Conservation (phyloP, 2,113 vertebrate species). For the Gila orcuttii region DNA sequence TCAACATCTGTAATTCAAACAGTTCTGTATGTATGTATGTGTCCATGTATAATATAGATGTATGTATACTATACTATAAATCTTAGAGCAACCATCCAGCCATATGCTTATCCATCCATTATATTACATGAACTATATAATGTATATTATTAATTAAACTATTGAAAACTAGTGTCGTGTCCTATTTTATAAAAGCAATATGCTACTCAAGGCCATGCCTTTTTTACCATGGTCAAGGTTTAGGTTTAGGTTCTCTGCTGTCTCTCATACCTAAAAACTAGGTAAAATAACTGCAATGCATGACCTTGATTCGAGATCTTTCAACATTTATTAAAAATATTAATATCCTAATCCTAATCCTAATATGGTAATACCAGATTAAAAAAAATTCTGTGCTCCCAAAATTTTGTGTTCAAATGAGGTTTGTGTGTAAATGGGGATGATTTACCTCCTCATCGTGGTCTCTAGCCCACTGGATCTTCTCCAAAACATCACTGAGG, state of each 20-base stretch:
- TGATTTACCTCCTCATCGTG: constrained; percentile 88
- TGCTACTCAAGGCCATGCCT: background rate
- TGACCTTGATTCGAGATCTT: background rate
- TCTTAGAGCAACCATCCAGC: too few relatives aligned
- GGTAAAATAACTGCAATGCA: background rate
- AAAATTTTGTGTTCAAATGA: background rate
- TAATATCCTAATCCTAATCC: too few relatives aligned
- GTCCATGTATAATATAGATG: too few relatives aligned
- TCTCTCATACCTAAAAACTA: background rate
- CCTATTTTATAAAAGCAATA: background rate
- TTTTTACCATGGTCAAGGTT: background rate
- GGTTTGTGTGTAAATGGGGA: background rate
- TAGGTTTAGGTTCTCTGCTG: background rate
- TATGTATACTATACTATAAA: too few relatives aligned
- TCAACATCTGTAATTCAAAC: background rate
- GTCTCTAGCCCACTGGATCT: constrained; percentile 91
- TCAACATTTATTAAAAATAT: background rate
- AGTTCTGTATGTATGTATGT: too few relatives aligned
- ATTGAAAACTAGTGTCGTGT: background rate
- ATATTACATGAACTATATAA: background rate
- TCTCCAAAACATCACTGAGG: constrained; percentile 91
- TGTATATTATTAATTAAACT: background rate
- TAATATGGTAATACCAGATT: background rate
- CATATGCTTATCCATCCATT: background rate
- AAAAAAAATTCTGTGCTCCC: background rate